Evolutionary conservation across 2,113 vertebrate species (phyloP).

Genomic region (Tenrec ecaudatus): DNA sequence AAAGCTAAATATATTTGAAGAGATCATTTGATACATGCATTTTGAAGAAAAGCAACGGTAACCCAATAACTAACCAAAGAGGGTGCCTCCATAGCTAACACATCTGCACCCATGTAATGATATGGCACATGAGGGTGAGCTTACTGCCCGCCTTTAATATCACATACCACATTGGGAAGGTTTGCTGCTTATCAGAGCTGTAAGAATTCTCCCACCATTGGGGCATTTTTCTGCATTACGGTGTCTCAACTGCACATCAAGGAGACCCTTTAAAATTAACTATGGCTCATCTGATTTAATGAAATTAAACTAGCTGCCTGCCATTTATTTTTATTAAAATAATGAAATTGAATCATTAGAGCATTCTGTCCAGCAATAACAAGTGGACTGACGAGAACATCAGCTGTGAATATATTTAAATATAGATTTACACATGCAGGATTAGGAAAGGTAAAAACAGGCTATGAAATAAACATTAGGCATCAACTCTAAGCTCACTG

Average conservation of each 20-base stretch:
- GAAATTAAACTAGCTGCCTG: slow-evolving; percentile 76
- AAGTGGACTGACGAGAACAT: slow-evolving; percentile 81
- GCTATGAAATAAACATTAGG: slow-evolving; percentile 92
- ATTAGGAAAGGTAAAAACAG: slow-evolving; percentile 86
- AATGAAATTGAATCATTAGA: slow-evolving; percentile 80
- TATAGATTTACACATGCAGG: slow-evolving; percentile 84
- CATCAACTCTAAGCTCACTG: slow-evolving; percentile 89
- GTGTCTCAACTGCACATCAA: slow-evolving; percentile 16
- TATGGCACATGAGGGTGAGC: background rate
- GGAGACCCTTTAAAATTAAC: slow-evolving; percentile 43
- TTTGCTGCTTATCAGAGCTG: background rate
- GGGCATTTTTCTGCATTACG: background rate
- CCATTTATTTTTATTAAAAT: slow-evolving; percentile 66
- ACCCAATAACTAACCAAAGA: background rate
- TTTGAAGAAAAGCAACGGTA: background rate
- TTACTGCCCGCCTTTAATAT: background rate
- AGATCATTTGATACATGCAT: background rate
- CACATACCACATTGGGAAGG: background rate
- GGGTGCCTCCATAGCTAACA: background rate
- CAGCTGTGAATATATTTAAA: slow-evolving; percentile 87
- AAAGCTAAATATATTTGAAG: slow-evolving; percentile 14
- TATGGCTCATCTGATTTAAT: slow-evolving; percentile 62
- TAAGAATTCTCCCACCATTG: background rate
- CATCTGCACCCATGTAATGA: background rate
- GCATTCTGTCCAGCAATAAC: slow-evolving; percentile 80